Percentiles rank a stretch among this genome's conserved stretches.
These are phyloP conservation scores for Schizotus pectinicornis DNA, from an alignment of 2,888 invertebrate species.

Conservation along the genomic window DNA sequence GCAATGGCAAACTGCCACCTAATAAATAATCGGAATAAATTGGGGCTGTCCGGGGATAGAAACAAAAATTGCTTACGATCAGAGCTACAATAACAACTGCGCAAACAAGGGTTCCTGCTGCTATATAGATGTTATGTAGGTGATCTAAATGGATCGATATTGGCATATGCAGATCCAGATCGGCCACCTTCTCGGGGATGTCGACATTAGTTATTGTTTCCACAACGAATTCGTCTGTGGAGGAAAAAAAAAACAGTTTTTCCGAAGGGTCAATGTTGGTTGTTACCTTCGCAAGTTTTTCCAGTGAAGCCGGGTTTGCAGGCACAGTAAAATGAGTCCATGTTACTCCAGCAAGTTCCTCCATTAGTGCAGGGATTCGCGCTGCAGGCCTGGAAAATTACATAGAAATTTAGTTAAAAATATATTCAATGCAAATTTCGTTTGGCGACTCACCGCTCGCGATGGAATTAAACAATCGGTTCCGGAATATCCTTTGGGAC, in stretches of 20 bases:
- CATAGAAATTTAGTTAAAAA: not conserved
- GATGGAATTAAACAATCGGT: slow-evolving; percentile 72
- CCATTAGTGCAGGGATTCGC: slow-evolving; percentile 67
- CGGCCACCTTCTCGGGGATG: slow-evolving; percentile 36
- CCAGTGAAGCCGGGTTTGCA: slow-evolving; percentile 83
- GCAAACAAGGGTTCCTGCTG: slow-evolving; percentile 76
- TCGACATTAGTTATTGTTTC: slow-evolving; percentile 63
- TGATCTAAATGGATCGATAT: slow-evolving; percentile 67
- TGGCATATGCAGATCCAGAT: slow-evolving; percentile 42
- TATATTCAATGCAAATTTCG: slow-evolving; percentile 70
- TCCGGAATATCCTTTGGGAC: slow-evolving; percentile 73
- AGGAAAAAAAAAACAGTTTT: slow-evolving; percentile 16
- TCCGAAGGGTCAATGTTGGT: slow-evolving; percentile 14
- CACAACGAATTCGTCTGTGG: slow-evolving; percentile 72
- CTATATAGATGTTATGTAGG: slow-evolving; percentile 79
- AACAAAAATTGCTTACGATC: slow-evolving; percentile 64
- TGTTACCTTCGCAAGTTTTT: slow-evolving; percentile 76
- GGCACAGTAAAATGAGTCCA: slow-evolving; percentile 78
- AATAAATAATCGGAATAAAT: slow-evolving; percentile 41
- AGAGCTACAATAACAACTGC: slow-evolving; percentile 74
- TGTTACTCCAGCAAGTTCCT: slow-evolving; percentile 79
- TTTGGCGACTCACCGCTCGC: slow-evolving; percentile 67
- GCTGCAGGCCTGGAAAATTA: slow-evolving; percentile 63
- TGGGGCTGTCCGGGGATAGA: not conserved
- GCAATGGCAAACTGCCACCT: slow-evolving; percentile 81